Conservation (phyloP, 30 jellyfish, hydroid and myxozoan species). For the Phacellophora camtschatica region DNA sequence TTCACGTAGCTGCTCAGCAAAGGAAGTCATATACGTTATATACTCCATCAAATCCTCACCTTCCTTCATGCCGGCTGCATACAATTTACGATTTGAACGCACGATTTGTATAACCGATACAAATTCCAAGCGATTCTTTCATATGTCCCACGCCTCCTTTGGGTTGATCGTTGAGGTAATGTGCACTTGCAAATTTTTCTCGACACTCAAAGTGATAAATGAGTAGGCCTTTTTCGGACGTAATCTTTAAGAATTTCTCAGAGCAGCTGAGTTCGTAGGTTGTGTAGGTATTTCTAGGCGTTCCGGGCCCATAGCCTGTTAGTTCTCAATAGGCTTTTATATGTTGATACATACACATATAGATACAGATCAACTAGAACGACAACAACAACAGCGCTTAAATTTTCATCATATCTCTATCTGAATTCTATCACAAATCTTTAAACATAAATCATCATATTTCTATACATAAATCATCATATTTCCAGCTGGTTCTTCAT, state of each 20-base stretch:
- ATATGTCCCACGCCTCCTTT: conserved; percentile 35
- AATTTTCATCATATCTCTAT: no score
- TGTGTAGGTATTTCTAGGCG: conserved; percentile 41
- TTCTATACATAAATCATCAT: no score
- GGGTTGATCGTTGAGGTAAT: conserved; percentile 42
- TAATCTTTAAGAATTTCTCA: conserved; percentile 30
- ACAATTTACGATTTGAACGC: conserved; percentile 16
- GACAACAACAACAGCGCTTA: no score
- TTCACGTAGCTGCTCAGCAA: conserved; percentile 24
- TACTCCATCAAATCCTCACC: conserved; percentile 12
- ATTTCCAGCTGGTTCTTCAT: no score
- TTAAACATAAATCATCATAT: no score
- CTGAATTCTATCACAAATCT: no score
- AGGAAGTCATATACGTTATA: conserved; percentile 9
- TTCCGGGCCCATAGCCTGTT: no score
- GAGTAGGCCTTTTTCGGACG: conserved; percentile 49
- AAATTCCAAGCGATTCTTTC: neutral
- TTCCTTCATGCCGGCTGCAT: conserved; percentile 32
- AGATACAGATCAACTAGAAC: no score
- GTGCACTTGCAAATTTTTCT: conserved; percentile 45
- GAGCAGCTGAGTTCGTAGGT: conserved; percentile 5
- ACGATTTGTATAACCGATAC: neutral
- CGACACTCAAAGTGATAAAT: conserved; percentile 44
- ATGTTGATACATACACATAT: no score
- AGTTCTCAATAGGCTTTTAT: no score